Evolutionary conservation across 2,113 vertebrate species (phyloP).

Genomic region (Stigmatopora nigra): DNA sequence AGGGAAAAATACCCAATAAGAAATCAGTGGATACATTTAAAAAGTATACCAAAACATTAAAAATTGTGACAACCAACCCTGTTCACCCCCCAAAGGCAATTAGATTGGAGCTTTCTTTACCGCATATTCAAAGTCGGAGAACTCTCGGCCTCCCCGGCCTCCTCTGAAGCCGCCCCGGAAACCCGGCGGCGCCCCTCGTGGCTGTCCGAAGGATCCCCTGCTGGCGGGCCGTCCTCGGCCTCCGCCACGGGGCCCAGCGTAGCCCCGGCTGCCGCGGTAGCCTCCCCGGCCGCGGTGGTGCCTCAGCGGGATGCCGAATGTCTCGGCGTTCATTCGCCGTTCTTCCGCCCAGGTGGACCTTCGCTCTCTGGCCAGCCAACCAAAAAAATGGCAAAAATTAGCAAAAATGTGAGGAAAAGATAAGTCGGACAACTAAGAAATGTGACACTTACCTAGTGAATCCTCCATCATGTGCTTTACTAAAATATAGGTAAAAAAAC

Average conservation of each 20-base stretch:
- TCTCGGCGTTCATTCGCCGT: constrained; percentile 89
- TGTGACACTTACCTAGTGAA: constrained; percentile 42
- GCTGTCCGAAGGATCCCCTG: constrained; percentile 75
- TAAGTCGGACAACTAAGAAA: neutral
- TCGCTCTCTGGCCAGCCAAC: constrained; percentile 73
- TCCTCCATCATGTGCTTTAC: constrained; percentile 52
- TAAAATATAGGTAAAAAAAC: constrained; percentile 26
- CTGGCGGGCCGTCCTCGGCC: constrained; percentile 75
- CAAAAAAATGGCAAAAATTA: neutral
- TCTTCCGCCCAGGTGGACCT: constrained; percentile 96
- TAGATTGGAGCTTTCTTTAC: constrained; percentile 65
- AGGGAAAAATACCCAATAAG: too few species aligned
- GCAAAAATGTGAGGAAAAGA: too few species aligned
- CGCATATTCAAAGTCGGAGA: constrained; percentile 93
- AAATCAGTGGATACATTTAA: too few species aligned
- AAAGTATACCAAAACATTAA: too few species aligned
- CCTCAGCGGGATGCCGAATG: constrained; percentile 90
- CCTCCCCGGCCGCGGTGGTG: constrained; percentile 83
- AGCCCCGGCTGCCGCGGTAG: constrained; percentile 82
- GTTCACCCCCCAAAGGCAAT: neutral
- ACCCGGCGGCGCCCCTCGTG: constrained; percentile 75
- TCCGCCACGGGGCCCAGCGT: constrained; percentile 82
- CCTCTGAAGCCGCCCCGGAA: constrained; percentile 87
- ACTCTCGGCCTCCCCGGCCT: constrained; percentile 83
- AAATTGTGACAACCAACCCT: too few species aligned